Base-by-base conservation (phyloP, 2,888 invertebrate species). In the Argyresthia albistria region DNA sequence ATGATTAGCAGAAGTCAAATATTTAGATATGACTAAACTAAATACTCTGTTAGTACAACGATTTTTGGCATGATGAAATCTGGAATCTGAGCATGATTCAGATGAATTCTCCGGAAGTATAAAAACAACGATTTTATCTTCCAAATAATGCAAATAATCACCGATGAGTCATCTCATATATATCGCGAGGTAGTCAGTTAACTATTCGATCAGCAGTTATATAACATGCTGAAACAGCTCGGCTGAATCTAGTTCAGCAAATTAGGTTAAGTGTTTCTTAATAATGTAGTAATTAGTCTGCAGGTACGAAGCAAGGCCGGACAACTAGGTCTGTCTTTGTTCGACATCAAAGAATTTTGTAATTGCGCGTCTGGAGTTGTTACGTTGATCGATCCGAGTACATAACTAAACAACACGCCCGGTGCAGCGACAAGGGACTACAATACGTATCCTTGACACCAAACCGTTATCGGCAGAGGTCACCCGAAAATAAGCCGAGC, bases 181-280 rank as follows among this genome's bases (percentile, higher is more conserved):
- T 25, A 25, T 8, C 12, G 7, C 25, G 25, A 25, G 25, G 25
- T 25, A 25, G 25, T 25, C 25, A 25, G 25, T 12, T 49, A 15
- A 10, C 16, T 46, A 45, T 47, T 25, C n/a, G 35, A n/a, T 35
- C 35, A n/a, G 8, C n/a, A 12, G 43, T 81, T 76, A 68, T 69
- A 69, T 69, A 77, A 77, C 58, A 54, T 57, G 51, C 53, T 56
- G 60, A 61, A 60, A 58, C 50, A 53, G 58, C 63, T 72, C 65
- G 62, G 54, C 59, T 57, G 64, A 70, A 83, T 75, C 76, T 80
- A 75, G 83, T 62, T 57, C 80, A 73, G 59, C 60, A 56, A 86
- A 79, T 83, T 83, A 74, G 84, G 83, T 78, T 84, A 84, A 86
- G 70, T 67, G 77, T 72, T 84, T 83, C 75, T 79, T 79, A 84